Conservation (phyloP, 1,140 invertebrate genomes). For the Cydia pomonella region DNA sequence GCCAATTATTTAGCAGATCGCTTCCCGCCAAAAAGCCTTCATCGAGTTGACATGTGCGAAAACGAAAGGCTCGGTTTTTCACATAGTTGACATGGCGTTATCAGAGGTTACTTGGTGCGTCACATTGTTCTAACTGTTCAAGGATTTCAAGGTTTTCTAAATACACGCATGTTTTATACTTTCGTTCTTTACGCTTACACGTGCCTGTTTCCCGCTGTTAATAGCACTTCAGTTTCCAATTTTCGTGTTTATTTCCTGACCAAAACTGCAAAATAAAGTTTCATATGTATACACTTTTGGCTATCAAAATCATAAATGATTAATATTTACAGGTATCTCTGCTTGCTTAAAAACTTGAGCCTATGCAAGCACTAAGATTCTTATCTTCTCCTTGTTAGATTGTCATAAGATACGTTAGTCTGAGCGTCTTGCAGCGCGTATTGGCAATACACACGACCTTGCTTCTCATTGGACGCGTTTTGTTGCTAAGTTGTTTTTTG, state of each 20-base stretch:
- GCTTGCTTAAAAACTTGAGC: background rate
- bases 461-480: constrained; percentile 13
- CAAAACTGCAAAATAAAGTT: background rate
- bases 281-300: too few relatives aligned
- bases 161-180: background rate
- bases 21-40: background rate
- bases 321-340: background rate
- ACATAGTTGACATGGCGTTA: background rate
- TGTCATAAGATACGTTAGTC: constrained; percentile 15
- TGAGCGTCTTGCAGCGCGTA: background rate
- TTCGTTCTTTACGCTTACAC: background rate
- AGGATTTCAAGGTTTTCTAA: background rate
- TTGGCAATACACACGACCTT: constrained; percentile 16
- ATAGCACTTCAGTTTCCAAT: background rate
- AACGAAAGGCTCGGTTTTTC: background rate
- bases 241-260: background rate
- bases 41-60: background rate
- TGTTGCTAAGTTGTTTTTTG: constrained; percentile 23
- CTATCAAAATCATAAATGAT: too few relatives aligned
- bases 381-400: constrained; percentile 11
- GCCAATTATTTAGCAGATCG: constrained; percentile 36
- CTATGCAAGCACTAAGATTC: background rate
- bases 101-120: background rate
- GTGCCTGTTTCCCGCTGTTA: background rate
- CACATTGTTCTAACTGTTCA: constrained; percentile 5